Conservation (phyloP, 2,888 invertebrate genomes). For the Apodemia hepburni region DNA sequence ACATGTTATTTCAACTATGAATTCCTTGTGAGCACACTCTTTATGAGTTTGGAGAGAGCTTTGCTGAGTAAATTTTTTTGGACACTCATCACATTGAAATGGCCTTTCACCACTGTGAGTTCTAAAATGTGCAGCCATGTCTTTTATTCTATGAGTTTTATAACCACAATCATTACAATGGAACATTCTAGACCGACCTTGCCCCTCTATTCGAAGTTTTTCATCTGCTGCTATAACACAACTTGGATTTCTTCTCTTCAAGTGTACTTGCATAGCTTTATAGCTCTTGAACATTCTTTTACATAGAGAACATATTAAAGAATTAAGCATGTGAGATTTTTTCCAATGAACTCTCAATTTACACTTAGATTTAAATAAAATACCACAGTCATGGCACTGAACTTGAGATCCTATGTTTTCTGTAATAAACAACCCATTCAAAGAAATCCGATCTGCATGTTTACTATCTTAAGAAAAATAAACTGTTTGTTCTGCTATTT, state of each 20-base stretch:
- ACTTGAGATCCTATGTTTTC: slow-evolving; percentile 29
- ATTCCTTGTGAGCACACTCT: slow-evolving; percentile 48
- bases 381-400: slow-evolving; percentile 49
- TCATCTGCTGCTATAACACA: slow-evolving; percentile 38
- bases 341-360: slow-evolving; percentile 53
- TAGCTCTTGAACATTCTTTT: slow-evolving; percentile 45
- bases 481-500: too few relatives aligned
- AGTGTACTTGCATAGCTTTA: slow-evolving; percentile 43
- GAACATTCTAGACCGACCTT: slow-evolving; percentile 44
- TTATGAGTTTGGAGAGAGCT: slow-evolving; percentile 50
- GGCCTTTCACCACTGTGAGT: slow-evolving; percentile 54
- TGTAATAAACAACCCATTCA: too few relatives aligned
- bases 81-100: slow-evolving; percentile 49
- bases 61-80: slow-evolving; percentile 47
- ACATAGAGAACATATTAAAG: slow-evolving; percentile 40
- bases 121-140: slow-evolving; percentile 46
- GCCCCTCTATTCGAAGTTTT: slow-evolving; percentile 43
- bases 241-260: slow-evolving; percentile 34
- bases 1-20: slow-evolving; percentile 48
- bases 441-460: too few relatives aligned
- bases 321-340: slow-evolving; percentile 38
- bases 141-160: slow-evolving; percentile 44
- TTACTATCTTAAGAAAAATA: too few relatives aligned
- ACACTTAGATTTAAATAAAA: slow-evolving; percentile 46
- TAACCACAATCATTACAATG: slow-evolving; percentile 52